Conservation (phyloP, 2,888 invertebrate genomes). For the Conistra vaccinii region DNA sequence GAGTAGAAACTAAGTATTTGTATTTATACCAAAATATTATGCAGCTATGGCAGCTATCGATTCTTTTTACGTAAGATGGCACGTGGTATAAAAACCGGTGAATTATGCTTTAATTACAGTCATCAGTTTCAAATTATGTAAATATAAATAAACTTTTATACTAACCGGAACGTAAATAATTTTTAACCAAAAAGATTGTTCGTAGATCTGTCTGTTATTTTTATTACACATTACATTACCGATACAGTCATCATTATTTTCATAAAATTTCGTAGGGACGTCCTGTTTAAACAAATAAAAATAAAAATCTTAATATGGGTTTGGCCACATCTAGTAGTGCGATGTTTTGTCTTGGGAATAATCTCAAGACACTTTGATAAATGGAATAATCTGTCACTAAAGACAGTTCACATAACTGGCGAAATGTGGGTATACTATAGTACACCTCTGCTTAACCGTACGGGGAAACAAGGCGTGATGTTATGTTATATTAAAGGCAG, state of each 20-base stretch:
- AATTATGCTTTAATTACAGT: constrained; percentile 34
- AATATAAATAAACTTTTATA: constrained; percentile 16
- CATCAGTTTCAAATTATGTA: constrained; percentile 39
- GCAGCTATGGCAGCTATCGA: constrained; percentile 23
- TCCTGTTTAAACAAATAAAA: background rate
- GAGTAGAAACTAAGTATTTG: background rate
- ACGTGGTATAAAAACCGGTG: constrained; percentile 21
- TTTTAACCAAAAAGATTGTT: background rate
- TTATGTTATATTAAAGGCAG: too few species aligned
- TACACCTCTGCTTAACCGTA: background rate
- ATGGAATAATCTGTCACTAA: background rate
- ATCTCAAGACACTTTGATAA: background rate
- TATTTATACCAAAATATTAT: constrained; percentile 12
- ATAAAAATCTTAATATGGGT: too few species aligned
- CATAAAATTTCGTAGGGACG: background rate
- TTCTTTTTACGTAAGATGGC: constrained; percentile 26
- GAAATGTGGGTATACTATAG: background rate
- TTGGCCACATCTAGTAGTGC: background rate
- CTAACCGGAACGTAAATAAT: constrained; percentile 5
- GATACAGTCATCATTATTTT: background rate
- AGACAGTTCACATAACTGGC: too few species aligned
- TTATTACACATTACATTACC: background rate
- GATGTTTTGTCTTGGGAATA: background rate
- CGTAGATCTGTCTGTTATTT: background rate
- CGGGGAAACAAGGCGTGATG: background rate